Evolutionary conservation across 2,888 invertebrate genomes (phyloP).

Genomic region (Abrostola triplasia): DNA sequence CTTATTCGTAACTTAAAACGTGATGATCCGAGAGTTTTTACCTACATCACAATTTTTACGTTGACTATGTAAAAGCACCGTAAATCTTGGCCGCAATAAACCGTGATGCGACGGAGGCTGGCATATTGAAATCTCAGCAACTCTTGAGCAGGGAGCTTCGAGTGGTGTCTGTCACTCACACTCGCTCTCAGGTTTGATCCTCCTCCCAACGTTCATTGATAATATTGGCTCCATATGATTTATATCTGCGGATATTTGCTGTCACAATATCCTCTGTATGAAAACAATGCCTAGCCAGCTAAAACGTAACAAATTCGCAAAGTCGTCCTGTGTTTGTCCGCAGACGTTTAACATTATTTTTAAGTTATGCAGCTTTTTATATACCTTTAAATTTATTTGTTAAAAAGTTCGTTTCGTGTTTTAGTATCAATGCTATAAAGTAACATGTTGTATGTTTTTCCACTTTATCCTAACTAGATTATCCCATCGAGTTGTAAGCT

Average conservation of each 20-base stretch:
- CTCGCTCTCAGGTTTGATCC: constrained; percentile 48
- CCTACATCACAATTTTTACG: constrained; percentile 27
- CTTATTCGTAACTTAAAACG: not conserved
- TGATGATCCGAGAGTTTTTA: constrained; percentile 23
- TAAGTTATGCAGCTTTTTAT: not conserved
- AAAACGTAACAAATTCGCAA: constrained; percentile 21
- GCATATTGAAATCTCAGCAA: constrained; percentile 63
- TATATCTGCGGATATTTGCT: constrained; percentile 32
- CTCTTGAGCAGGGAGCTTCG: constrained; percentile 37
- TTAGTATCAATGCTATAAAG: too few relatives aligned
- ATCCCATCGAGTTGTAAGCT: too few relatives aligned
- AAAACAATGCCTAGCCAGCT: constrained; percentile 31
- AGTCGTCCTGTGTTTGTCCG: constrained; percentile 20
- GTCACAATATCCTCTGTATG: constrained; percentile 14
- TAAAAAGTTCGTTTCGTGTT: too few relatives aligned
- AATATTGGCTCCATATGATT: constrained; percentile 40
- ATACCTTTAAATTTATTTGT: too few relatives aligned
- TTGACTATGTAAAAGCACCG: constrained; percentile 25
- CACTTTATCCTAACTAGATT: too few relatives aligned
- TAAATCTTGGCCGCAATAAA: constrained; percentile 41
- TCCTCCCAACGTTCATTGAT: constrained; percentile 22
- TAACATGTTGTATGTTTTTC: too few relatives aligned
- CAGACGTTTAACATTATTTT: constrained; percentile 6
- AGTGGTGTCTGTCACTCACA: constrained; percentile 61
- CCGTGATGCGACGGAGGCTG: constrained; percentile 36